Conservation (phyloP, 1,140 invertebrate genomes). For the Colletes latitarsis region DNA sequence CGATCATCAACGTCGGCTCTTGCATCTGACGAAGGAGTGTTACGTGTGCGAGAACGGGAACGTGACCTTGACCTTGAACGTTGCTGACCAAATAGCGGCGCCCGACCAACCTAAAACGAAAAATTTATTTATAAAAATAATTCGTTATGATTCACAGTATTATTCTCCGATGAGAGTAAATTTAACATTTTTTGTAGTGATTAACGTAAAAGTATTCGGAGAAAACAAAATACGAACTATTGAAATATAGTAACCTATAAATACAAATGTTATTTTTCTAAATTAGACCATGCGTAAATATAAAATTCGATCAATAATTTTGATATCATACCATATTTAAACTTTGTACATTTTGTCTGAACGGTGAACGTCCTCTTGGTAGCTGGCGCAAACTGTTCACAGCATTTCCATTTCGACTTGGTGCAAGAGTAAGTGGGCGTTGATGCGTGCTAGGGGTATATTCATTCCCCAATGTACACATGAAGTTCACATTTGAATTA, state of each 20-base stretch:
- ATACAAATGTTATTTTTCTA: too few relatives aligned
- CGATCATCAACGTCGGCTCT: slow-evolving; percentile 72
- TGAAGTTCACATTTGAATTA: slow-evolving; percentile 70
- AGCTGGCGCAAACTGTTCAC: slow-evolving; percentile 59
- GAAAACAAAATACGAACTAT: too few relatives aligned
- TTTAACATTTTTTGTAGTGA: too few relatives aligned
- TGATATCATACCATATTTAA: slow-evolving; percentile 63
- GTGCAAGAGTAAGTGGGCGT: slow-evolving; percentile 57
- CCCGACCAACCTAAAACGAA: slow-evolving; percentile 56
- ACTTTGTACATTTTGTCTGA: slow-evolving; percentile 66
- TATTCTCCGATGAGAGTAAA: too few relatives aligned
- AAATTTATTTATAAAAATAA: too few relatives aligned
- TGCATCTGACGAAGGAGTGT: slow-evolving; percentile 50
- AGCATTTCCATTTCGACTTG: slow-evolving; percentile 43
- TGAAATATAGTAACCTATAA: too few relatives aligned
- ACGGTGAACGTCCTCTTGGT: slow-evolving; percentile 73
- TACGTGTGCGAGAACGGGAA: slow-evolving; percentile 73
- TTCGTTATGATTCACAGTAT: too few relatives aligned
- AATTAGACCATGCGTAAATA: too few relatives aligned
- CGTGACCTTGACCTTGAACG: slow-evolving; percentile 72
- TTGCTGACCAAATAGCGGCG: slow-evolving; percentile 59
- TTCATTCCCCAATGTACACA: slow-evolving; percentile 69
- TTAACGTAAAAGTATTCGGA: too few relatives aligned
- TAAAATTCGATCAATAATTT: slow-evolving; percentile 8
- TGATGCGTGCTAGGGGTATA: slow-evolving; percentile 58